Evolutionary conservation across 2,797 vertebrate genomes (phyloP), one percentile per base, ranked within the genome.

Genomic region (Periparus ater): DNA sequence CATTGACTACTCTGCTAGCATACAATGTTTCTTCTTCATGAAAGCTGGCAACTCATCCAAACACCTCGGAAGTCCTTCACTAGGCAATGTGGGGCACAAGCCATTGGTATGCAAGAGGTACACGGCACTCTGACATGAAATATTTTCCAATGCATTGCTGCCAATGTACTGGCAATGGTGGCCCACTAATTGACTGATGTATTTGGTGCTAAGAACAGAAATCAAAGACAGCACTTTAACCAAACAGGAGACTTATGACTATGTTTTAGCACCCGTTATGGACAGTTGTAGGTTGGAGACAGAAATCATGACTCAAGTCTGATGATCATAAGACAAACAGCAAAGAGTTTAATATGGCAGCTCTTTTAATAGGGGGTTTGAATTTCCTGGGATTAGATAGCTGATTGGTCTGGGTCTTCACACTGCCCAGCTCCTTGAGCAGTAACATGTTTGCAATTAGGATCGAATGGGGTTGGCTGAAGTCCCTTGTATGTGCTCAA

Each of bases 91-190:
- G 32, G 40, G 44, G 51, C 48, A 73, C 40, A 86, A 65, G 42
- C 6, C 34, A n/a, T 16, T 27, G 13, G 50, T 47, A 29, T 2
- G 22, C 57, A 62, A 65, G 47, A 78, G 16, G 21, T 10, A 65
- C 44, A 53, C 0, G 1, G 23, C 16, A 30, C 27, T 72, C 70
- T 2, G 2, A 75, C 36, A 72, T 13, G 0, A 75, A 80, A 26
- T 19, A 21, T 48, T 18, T 70, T 32, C 74, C 74, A 48, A 72
- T 82, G 34, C 32, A 60, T 36, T 32, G 34, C 17, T 72, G 26
- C 21, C 29, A 48, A 9, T 0, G 44, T 42, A 90, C 32, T 44
- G 25, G 44, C 36, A 70, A n/a, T 9, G 30, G n/a, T 0, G 1
- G 40, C 30, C 47, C n/a, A 26, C 10, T 8, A 78, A 72, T 2